phyloP scores from a whole-genome alignment of 2,888 invertebrate genomes.

The Vanessa cardui region DNA sequence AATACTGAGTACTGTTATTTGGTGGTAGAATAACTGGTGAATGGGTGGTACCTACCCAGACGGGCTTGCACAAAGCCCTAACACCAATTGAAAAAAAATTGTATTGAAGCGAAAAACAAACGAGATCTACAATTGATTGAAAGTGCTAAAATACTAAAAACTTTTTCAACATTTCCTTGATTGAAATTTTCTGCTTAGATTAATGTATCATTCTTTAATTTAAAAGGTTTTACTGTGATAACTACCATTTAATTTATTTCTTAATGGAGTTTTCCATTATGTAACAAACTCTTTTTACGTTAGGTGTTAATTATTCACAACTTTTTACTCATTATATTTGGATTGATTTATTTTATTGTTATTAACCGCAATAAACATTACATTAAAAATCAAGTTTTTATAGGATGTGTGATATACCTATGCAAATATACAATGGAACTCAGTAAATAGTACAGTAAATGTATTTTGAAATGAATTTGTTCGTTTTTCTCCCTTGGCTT shows the following conservation, averaged over 20 bases:
- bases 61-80: too few relatives aligned
- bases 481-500: conserved; percentile 39
- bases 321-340: too few relatives aligned
- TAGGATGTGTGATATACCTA: not conserved
- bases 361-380: too few relatives aligned
- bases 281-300: not conserved
- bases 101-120: not conserved
- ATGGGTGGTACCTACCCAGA: too few relatives aligned
- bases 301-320: not conserved
- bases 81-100: too few relatives aligned
- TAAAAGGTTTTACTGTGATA: conserved; percentile 11
- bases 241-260: conserved; percentile 6
- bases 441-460: conserved; percentile 27
- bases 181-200: conserved; percentile 21
- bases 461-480: conserved; percentile 25
- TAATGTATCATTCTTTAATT: not conserved
- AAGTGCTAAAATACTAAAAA: conserved; percentile 19
- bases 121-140: conserved; percentile 19
- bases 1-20: too few relatives aligned
- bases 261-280: not conserved
- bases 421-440: not conserved
- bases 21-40: too few relatives aligned
- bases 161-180: conserved; percentile 23
- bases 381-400: too few relatives aligned
- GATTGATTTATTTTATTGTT: too few relatives aligned